phyloP scores from a whole-genome alignment of 1,140 invertebrate species.

The Drosophila gunungcola region DNA sequence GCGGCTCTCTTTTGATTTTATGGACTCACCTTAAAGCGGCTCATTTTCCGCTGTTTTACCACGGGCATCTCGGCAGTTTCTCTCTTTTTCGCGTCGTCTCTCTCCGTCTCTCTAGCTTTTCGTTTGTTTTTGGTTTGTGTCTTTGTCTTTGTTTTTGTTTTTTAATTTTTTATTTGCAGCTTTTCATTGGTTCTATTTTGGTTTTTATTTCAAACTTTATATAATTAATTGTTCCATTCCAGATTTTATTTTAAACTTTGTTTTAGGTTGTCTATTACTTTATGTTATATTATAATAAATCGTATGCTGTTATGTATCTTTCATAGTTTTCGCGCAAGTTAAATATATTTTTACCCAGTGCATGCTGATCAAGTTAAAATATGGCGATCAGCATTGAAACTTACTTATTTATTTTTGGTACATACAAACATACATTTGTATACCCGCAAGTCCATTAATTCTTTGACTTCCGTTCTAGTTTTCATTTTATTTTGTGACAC shows the following conservation, averaged over 20 bases:
- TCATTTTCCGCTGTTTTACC: constrained; percentile 82
- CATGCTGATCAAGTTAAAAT: too few species aligned
- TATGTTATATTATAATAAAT: too few species aligned
- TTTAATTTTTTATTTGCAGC: neutral
- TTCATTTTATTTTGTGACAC: too few species aligned
- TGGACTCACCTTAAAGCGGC: constrained; percentile 80
- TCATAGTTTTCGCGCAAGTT: too few species aligned
- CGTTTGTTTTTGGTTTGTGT: neutral
- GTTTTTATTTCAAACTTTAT: neutral
- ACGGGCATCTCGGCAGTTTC: constrained; percentile 64
- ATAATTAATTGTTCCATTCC: neutral
- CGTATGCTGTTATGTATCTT: too few species aligned
- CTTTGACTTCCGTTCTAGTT: too few species aligned
- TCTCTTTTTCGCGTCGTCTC: neutral
- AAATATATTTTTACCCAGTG: too few species aligned
- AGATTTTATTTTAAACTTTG: neutral
- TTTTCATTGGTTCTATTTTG: neutral
- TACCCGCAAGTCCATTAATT: too few species aligned
- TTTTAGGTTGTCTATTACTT: too few species aligned
- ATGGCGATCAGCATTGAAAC: too few species aligned
- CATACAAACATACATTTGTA: too few species aligned
- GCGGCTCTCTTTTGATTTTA: constrained; percentile 1
- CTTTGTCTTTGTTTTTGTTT: neutral
- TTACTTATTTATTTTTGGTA: too few species aligned
- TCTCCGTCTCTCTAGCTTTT: neutral